phyloP scores from a whole-genome alignment of 1,140 invertebrate species.

The Trissolcus basalis region DNA sequence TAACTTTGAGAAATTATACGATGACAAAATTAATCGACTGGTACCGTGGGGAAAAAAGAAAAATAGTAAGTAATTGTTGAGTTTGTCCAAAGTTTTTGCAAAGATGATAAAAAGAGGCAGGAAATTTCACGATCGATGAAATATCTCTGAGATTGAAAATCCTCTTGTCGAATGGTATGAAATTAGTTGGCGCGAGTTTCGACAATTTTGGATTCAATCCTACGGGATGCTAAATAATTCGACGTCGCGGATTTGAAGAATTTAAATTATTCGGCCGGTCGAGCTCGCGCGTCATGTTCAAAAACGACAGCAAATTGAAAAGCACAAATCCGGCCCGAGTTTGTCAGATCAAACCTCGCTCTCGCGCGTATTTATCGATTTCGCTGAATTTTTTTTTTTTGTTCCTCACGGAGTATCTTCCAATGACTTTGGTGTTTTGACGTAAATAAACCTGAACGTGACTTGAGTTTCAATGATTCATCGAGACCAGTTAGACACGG shows the following conservation, averaged over 20 bases:
- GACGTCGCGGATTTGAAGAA: slow-evolving; percentile 14
- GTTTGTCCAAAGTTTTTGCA: too few species aligned
- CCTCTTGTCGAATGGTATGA: not conserved
- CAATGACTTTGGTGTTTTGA: slow-evolving; percentile 11
- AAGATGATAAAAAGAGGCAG: too few species aligned
- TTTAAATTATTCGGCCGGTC: slow-evolving; percentile 13
- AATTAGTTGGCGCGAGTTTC: slow-evolving; percentile 15
- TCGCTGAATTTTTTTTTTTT: slow-evolving; percentile 1
- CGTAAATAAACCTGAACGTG: slow-evolving; percentile 9
- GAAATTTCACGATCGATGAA: too few species aligned
- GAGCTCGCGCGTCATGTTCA: not conserved
- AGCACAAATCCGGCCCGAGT: not conserved
- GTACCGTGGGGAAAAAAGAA: too few species aligned
- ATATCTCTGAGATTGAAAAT: too few species aligned
- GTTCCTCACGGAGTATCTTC: too few species aligned
- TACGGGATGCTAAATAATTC: slow-evolving; percentile 6
- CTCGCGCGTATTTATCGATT: not conserved
- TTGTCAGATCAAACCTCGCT: slow-evolving; percentile 1
- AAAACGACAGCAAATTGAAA: slow-evolving; percentile 11
- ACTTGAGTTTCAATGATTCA: slow-evolving; percentile 8
- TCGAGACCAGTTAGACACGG: too few species aligned
- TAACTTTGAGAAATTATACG: too few species aligned
- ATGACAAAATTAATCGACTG: too few species aligned
- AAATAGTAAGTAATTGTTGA: too few species aligned
- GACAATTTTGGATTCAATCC: slow-evolving; percentile 3